phyloP scores from a whole-genome alignment of 2,113 vertebrate species.

The Menura novaehollandiae region DNA sequence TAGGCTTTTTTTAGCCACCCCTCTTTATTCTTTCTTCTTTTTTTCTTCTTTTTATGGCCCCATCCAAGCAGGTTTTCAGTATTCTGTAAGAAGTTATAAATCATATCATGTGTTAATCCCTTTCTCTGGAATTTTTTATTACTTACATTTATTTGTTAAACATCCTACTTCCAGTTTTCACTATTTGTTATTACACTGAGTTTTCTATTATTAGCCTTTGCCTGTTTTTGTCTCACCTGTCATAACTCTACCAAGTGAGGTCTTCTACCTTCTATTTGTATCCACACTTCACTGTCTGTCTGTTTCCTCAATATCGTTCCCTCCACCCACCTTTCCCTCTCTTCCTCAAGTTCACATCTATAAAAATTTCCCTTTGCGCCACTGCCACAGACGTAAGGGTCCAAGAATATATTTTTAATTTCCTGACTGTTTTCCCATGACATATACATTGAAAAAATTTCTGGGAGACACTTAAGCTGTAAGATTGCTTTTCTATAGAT shows the following conservation, averaged over 20 bases:
- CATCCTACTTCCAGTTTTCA: not conserved
- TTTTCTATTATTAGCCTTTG: not conserved
- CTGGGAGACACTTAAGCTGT: not conserved
- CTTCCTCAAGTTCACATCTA: not conserved
- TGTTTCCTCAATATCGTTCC: not conserved
- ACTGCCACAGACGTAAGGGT: not conserved
- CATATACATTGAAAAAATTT: not conserved
- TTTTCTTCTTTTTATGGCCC: not conserved
- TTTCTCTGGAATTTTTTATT: not conserved
- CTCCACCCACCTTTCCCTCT: not conserved
- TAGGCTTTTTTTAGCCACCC: accelerated
- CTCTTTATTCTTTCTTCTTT: not conserved
- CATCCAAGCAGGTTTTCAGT: not conserved
- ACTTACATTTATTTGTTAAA: not conserved
- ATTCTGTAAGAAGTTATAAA: not conserved
- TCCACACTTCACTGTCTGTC: not conserved
- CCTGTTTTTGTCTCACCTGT: not conserved
- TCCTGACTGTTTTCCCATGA: not conserved
- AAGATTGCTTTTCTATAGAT: not conserved
- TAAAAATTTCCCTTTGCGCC: not conserved
- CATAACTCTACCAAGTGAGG: not conserved
- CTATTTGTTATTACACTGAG: not conserved
- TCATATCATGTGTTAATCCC: not conserved
- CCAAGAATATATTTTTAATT: not conserved
- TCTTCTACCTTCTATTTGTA: not conserved